Evolutionary conservation across 2,888 invertebrate species (phyloP).

Genomic region (Xestia ashworthii): DNA sequence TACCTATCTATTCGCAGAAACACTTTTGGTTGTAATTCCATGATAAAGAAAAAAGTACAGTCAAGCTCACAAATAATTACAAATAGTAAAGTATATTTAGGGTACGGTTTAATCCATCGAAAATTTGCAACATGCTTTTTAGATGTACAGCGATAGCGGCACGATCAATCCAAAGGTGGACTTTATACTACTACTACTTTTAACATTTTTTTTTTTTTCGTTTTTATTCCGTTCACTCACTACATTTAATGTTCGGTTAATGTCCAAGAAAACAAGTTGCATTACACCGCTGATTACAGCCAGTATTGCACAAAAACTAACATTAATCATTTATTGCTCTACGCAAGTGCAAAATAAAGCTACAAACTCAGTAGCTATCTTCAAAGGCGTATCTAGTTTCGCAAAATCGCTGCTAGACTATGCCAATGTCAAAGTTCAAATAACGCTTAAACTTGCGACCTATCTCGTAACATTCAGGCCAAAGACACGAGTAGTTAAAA

Average conservation of each 20-base stretch:
- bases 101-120: neutral
- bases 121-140: neutral
- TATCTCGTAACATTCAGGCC: conserved; percentile 45
- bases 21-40: neutral
- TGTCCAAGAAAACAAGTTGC: conserved; percentile 1
- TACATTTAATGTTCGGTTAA: conserved; percentile 11
- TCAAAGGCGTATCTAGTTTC: conserved; percentile 34
- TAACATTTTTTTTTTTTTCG: too few species aligned
- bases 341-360: conserved; percentile 5
- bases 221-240: too few species aligned
- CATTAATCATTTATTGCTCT: conserved; percentile 4
- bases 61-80: neutral
- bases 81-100: neutral
- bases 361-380: conserved; percentile 7
- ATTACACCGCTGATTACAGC: neutral
- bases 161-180: neutral
- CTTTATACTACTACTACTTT: conserved; percentile 29
- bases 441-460: conserved; percentile 53
- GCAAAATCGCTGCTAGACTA: conserved; percentile 57
- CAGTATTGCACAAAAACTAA: conserved; percentile 5
- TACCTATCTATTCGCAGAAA: neutral
- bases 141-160: neutral
- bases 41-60: neutral
- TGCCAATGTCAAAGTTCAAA: conserved; percentile 70
- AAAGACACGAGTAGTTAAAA: conserved; percentile 34